Evolutionary conservation across 1,140 invertebrate species (phyloP).

Genomic region (Aphaenogaster floridana): DNA sequence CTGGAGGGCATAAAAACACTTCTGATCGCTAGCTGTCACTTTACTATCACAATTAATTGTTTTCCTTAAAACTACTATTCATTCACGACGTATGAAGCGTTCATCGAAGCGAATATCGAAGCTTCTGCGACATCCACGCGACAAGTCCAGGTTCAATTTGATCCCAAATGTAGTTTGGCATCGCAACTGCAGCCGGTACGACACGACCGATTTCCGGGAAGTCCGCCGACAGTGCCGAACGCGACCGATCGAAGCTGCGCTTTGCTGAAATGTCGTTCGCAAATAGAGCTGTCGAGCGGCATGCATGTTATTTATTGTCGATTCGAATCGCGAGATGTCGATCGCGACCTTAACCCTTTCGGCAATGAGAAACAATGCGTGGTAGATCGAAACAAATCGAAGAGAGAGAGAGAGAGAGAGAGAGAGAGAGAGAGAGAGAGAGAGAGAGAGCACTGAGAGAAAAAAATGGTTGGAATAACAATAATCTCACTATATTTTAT

Average conservation of each 20-base stretch:
- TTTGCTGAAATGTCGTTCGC: conserved; percentile 12
- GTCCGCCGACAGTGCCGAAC: conserved; percentile 13
- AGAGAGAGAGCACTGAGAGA: too few species aligned
- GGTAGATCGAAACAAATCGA: not conserved
- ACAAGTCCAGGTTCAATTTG: conserved; percentile 30
- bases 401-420: not conserved
- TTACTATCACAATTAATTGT: not conserved
- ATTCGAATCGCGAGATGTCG: not conserved
- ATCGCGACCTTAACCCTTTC: conserved; percentile 52
- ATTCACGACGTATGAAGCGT: not conserved
- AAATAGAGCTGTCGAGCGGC: conserved; percentile 11
- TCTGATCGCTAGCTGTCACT: not conserved
- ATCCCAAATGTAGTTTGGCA: conserved; percentile 1
- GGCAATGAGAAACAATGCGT: not conserved
- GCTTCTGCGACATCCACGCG: not conserved
- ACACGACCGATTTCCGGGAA: conserved; percentile 24
- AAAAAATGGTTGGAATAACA: too few species aligned
- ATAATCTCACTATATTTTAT: too few species aligned
- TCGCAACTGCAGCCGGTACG: conserved; percentile 13
- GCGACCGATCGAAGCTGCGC: conserved; percentile 31
- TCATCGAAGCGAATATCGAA: not conserved
- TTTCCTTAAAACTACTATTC: not conserved
- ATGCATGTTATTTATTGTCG: conserved; percentile 21
- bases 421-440: too few species aligned
- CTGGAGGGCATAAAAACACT: not conserved